Base-by-base conservation (phyloP, 1,140 invertebrate species). In the Bombus waltoni region DNA sequence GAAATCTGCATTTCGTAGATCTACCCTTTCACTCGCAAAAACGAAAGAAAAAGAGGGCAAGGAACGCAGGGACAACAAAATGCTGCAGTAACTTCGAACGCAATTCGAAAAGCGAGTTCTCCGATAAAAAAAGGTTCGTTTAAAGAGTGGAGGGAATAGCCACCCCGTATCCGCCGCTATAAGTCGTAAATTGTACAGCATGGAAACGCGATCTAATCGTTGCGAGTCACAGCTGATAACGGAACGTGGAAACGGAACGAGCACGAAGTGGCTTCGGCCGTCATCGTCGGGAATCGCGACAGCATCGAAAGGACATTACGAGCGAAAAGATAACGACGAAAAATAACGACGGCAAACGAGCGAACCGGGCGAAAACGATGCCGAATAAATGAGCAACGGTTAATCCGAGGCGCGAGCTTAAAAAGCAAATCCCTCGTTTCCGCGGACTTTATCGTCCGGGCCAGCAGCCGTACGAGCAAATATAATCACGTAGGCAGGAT, bases 401-500 rank as follows among this genome's bases (percentile, higher is more conserved):
- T 85, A 85, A 81, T 83, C 71, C 70, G n/a, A 40, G 42, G 44
- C 71, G 71, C 71, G 84, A 75, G 78, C 84, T 81, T 81, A 85
- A 85, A 85, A 85, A 85, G 57, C 65, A 75, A 81, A 85, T 81
- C 84, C 84, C 78, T 57, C 77, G 79, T 85, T 85, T 70, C 79
- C 84, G 83, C 84, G 79, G 71, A 81, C 59, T 81, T 85, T 85
- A 85, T 85, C 84, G 79, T 42, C 13, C 42, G n/a, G 32, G 4
- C 9, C 83, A 25, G 77, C 70, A 74, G 78, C 32, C 76, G 78
- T 57, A 25, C 42, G 77, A 53, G 84, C 84, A 81, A 85, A 81
- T 81, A 85, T 85, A 85, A 85, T 85, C 83, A 85, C 83, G 78
- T 85, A 85, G 78, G 84, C 47, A 80, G 89, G 86, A 90, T 90